A percentile compares a stretch with the other conserved stretches of the same genome.
Conservation (phyloP, 2,113 vertebrate species). For the Cochlearius cochlearius region DNA sequence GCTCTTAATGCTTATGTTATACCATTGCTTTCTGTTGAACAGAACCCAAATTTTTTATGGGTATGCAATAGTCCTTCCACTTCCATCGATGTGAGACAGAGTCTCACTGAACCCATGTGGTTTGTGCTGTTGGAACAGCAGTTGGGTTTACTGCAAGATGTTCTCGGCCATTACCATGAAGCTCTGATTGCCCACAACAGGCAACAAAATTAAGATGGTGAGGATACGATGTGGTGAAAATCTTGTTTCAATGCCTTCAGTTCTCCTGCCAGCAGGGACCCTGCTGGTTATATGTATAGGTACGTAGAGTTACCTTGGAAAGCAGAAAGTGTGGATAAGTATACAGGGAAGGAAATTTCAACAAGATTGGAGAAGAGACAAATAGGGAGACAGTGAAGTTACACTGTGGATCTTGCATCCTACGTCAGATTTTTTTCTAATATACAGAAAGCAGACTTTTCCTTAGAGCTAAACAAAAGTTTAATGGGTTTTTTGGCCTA, state of each 20-base stretch:
- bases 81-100: accelerated
- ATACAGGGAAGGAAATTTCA: background rate
- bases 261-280: background rate
- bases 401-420: background rate
- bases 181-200: background rate
- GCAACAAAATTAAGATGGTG: background rate
- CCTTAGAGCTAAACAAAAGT: background rate
- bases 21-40: background rate
- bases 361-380: background rate
- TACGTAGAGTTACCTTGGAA: background rate
- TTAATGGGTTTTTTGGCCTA: background rate
- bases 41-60: background rate
- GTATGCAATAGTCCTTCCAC: background rate
- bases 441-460: background rate
- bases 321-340: background rate
- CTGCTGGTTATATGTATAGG: background rate
- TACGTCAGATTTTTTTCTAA: background rate
- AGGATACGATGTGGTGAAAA: background rate
- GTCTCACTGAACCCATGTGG: background rate
- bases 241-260: background rate
- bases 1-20: background rate
- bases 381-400: background rate
- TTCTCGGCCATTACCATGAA: background rate
- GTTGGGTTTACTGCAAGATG: background rate
- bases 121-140: background rate